These are phyloP conservation scores for Pungitius pungitius DNA, from an alignment of 2,113 vertebrate genomes.

Conservation along the genomic window DNA sequence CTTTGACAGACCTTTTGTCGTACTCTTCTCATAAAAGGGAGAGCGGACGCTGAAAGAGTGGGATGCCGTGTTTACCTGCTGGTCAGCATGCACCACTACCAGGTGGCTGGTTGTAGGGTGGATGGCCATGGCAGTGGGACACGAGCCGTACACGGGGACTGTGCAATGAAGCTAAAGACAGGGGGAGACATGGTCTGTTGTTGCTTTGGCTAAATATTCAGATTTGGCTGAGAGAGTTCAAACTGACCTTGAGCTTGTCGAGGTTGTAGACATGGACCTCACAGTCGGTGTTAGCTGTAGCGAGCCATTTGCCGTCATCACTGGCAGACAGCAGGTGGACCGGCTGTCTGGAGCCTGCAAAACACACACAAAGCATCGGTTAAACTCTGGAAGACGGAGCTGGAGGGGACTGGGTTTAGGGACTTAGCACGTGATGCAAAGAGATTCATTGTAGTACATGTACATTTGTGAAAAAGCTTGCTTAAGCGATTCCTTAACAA, in stretches of 20 bases:
- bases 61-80: conserved; percentile 82
- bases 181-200: fast-evolving
- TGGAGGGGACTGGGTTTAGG: neutral
- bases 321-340: conserved; percentile 86
- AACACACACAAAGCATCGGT: neutral
- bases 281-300: conserved; percentile 80
- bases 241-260: conserved; percentile 83
- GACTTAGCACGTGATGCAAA: neutral
- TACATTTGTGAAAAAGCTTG: too few relatives aligned
- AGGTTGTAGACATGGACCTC: conserved; percentile 87
- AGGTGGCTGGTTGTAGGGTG: conserved; percentile 87
- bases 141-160: conserved; percentile 86
- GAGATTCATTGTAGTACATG: neutral
- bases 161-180: conserved; percentile 84
- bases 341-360: conserved; percentile 80
- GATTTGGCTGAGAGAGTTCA: fast-evolving
- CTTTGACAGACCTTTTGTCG: neutral
- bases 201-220: neutral
- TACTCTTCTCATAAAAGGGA: neutral
- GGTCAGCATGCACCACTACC: conserved; percentile 88
- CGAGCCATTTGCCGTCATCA: conserved; percentile 87
- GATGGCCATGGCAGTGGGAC: conserved; percentile 88
- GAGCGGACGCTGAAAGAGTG: neutral
- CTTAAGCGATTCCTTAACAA: too few relatives aligned
- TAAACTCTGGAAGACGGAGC: neutral